A percentile compares a stretch with the other conserved stretches of the same genome.
Evolutionary conservation across 2,113 vertebrate species (phyloP).

Genomic region (Perca schrenkii): DNA sequence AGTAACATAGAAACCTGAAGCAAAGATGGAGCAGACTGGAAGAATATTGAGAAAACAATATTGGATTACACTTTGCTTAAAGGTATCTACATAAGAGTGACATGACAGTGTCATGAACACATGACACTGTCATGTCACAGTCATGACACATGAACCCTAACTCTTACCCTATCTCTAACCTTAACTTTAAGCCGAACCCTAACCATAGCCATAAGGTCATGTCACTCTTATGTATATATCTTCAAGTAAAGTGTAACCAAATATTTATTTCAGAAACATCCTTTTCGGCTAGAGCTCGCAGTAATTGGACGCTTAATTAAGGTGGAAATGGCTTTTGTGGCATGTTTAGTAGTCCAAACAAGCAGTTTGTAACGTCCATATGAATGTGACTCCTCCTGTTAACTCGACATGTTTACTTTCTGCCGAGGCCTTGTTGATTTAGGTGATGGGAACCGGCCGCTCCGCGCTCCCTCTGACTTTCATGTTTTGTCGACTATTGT

Average conservation of each 20-base stretch:
- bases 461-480: constrained; percentile 54
- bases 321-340: constrained; percentile 22
- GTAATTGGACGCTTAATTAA: constrained; percentile 21
- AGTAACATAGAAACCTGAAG: too few species aligned
- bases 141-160: too few species aligned
- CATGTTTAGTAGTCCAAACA: constrained; percentile 13
- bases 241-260: too few species aligned
- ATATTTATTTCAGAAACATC: not conserved
- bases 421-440: constrained; percentile 61
- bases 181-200: too few species aligned
- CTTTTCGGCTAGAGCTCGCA: too few species aligned
- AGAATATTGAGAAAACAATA: not conserved
- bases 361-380: not conserved
- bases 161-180: too few species aligned
- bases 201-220: too few species aligned
- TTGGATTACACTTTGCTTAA: too few species aligned
- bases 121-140: too few species aligned
- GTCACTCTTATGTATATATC: too few species aligned
- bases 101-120: too few species aligned
- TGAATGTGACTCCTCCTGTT: constrained; percentile 20
- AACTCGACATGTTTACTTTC: constrained; percentile 50
- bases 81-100: too few species aligned
- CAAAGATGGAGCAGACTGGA: not conserved
- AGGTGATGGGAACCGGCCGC: constrained; percentile 71
- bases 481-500: constrained; percentile 60